phyloP scores from a whole-genome alignment of 2,888 invertebrate genomes.

The Sesia apiformis region DNA sequence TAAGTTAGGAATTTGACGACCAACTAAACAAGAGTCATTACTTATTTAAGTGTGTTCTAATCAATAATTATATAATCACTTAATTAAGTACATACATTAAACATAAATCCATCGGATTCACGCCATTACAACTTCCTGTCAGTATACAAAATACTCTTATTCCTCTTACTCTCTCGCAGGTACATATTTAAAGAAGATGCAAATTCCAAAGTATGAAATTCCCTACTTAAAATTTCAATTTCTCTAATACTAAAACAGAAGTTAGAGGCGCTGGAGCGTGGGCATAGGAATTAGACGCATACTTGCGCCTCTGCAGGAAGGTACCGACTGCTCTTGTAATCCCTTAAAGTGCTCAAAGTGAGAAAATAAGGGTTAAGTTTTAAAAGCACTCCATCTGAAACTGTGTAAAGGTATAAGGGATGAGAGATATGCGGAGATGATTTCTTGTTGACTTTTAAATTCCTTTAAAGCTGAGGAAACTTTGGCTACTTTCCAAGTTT shows the following conservation, averaged over 20 bases:
- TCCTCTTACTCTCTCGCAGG: background rate
- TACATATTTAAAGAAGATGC: background rate
- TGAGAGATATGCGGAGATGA: background rate
- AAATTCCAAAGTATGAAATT: background rate
- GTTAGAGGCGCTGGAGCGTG: constrained; percentile 9
- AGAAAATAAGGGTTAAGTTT: constrained; percentile 69
- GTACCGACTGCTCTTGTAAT: constrained; percentile 36
- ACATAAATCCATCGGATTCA: too few species aligned
- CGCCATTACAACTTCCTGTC: too few species aligned
- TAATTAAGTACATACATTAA: too few species aligned
- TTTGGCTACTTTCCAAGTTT: too few species aligned
- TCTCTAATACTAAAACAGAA: constrained; percentile 14
- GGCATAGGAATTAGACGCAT: constrained; percentile 21
- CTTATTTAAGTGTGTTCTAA: too few species aligned
- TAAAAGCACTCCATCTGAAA: constrained; percentile 51
- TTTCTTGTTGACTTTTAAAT: too few species aligned
- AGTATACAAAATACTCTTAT: too few species aligned
- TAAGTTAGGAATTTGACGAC: too few species aligned
- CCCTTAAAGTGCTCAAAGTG: constrained; percentile 61
- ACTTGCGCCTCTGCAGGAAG: constrained; percentile 18
- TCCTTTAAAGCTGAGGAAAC: too few species aligned
- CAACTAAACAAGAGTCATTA: too few species aligned
- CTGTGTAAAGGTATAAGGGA: constrained; percentile 9
- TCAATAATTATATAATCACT: too few species aligned
- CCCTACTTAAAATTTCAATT: background rate